Percentiles rank a stretch among this genome's conserved stretches.
Conservation (phyloP, 1,140 invertebrate species). For the Rhizoglyphus robini region DNA sequence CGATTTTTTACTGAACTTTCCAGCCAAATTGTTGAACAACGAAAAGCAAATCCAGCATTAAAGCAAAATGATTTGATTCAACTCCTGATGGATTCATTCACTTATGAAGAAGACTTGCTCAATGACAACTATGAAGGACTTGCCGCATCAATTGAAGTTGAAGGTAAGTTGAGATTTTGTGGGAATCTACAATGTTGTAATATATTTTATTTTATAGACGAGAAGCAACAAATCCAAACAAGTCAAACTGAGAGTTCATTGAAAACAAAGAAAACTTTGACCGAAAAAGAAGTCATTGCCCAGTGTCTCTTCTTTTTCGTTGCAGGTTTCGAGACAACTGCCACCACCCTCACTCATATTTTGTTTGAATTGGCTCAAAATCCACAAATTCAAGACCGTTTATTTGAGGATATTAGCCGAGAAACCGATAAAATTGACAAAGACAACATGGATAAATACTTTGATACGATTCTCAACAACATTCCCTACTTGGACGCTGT, state of each 20-base stretch:
- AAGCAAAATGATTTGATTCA: background rate
- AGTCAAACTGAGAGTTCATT: no score
- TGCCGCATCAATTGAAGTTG: background rate
- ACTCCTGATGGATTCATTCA: background rate
- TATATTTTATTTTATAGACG: background rate
- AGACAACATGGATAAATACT: conserved; percentile 20
- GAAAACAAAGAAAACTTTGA: background rate
- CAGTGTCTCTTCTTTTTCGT: conserved; percentile 1
- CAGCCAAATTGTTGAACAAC: background rate
- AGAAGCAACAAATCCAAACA: background rate
- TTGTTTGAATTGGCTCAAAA: conserved; percentile 37
- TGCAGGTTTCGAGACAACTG: conserved; percentile 36
- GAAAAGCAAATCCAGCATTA: background rate
- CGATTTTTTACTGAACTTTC: background rate
- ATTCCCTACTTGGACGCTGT: conserved; percentile 32
- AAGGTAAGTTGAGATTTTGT: background rate
- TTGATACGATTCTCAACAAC: conserved; percentile 1
- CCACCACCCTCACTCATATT: conserved; percentile 35
- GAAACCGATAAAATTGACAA: conserved; percentile 25
- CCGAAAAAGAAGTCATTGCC: background rate
- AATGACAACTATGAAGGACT: background rate
- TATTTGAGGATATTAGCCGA: conserved; percentile 28
- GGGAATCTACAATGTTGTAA: background rate
- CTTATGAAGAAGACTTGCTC: background rate
- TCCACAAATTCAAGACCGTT: conserved; percentile 34